These are phyloP conservation scores for Remorina albescens DNA, from an alignment of 2,797 vertebrate species.

Conservation along the genomic window DNA sequence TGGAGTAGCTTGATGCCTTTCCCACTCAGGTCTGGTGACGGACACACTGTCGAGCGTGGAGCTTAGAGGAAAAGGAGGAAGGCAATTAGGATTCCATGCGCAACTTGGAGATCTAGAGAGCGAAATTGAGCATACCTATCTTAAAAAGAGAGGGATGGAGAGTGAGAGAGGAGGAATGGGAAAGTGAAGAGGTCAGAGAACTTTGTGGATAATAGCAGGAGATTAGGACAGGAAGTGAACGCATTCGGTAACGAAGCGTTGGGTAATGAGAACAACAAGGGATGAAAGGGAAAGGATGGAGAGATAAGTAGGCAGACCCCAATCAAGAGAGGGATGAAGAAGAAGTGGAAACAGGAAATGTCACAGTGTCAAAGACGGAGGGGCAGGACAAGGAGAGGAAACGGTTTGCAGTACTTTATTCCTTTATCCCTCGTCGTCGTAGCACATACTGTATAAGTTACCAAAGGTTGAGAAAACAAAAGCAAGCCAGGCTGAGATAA, in stretches of 20 bases:
- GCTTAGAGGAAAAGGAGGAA: slow-evolving; percentile 75
- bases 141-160: slow-evolving; percentile 40
- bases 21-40: slow-evolving; percentile 41
- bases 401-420: slow-evolving; percentile 19
- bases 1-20: slow-evolving; percentile 26
- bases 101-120: slow-evolving; percentile 75
- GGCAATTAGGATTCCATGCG: slow-evolving; percentile 84
- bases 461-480: slow-evolving; percentile 56
- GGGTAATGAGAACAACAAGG: slow-evolving; percentile 61
- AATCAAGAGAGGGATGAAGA: slow-evolving; percentile 48
- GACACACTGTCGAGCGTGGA: slow-evolving; percentile 34
- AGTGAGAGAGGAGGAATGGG: slow-evolving; percentile 47
- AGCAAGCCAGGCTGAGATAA: slow-evolving; percentile 20
- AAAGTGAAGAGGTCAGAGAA: slow-evolving; percentile 51
- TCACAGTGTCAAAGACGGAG: slow-evolving; percentile 43
- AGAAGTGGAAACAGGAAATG: slow-evolving; percentile 59
- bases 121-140: slow-evolving; percentile 85
- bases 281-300: slow-evolving; percentile 67
- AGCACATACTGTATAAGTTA: slow-evolving; percentile 7
- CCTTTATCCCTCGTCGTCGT: slow-evolving; percentile 39
- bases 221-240: slow-evolving; percentile 81
- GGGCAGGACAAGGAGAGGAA: slow-evolving; percentile 48
- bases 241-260: slow-evolving; percentile 73
- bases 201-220: slow-evolving; percentile 79
- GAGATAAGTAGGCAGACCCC: slow-evolving; percentile 51